phyloP scores from a whole-genome alignment of 2,113 vertebrate genomes.

The Thamnophis sirtalis region DNA sequence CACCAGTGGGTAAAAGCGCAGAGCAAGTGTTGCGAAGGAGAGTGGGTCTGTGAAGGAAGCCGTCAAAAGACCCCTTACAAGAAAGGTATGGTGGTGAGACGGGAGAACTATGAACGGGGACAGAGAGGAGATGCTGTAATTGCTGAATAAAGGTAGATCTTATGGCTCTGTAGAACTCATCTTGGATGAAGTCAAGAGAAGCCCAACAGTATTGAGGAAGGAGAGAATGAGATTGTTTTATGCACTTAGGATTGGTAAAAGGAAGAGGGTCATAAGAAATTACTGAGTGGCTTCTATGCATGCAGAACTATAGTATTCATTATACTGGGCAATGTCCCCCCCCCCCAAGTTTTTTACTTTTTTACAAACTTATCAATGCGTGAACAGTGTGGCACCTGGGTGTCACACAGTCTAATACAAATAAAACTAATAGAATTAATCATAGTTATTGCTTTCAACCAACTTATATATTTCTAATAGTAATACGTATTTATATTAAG shows the following conservation, averaged over 20 bases:
- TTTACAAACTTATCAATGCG: no score
- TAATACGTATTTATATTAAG: no score
- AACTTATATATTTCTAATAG: no score
- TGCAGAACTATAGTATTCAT: not conserved
- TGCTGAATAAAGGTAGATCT: not conserved
- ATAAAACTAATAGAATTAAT: no score
- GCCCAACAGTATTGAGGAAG: not conserved
- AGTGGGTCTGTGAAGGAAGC: slow-evolving; percentile 72
- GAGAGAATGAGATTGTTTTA: not conserved
- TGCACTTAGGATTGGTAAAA: not conserved
- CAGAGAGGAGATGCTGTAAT: not conserved
- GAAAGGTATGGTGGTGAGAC: slow-evolving; percentile 60
- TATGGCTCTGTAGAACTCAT: not conserved
- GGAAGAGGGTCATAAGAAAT: not conserved
- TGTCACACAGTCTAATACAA: no score
- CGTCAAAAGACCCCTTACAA: slow-evolving; percentile 37
- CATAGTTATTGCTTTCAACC: no score
- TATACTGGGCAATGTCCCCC: not conserved
- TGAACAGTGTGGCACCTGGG: no score
- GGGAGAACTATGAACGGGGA: not conserved
- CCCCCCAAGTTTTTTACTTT: no score
- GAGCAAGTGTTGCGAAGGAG: slow-evolving; percentile 72
- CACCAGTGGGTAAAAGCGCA: slow-evolving; percentile 62
- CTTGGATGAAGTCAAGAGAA: not conserved
- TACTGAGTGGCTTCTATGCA: not conserved